Evolutionary conservation across 1,140 invertebrate genomes (phyloP).

Genomic region (Conopomorpha cramerella): DNA sequence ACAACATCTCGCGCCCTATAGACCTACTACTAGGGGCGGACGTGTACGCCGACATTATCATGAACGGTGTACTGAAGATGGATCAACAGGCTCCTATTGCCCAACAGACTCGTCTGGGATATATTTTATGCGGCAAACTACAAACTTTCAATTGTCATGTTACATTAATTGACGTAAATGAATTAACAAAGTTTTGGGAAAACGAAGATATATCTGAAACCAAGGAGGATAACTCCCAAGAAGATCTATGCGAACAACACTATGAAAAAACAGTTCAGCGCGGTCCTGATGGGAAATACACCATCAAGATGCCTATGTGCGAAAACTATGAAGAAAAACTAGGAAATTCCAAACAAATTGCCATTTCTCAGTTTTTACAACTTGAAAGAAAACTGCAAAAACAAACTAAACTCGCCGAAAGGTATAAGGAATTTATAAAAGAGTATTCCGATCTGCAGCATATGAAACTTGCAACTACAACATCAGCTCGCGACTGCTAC

Average conservation of each 20-base stretch:
- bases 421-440: conserved; percentile 5
- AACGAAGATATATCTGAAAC: no score
- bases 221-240: conserved; percentile 1
- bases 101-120: no score
- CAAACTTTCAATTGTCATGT: no score
- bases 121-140: no score
- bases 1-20: not conserved
- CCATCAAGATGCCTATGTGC: conserved; percentile 8
- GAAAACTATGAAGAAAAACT: conserved; percentile 6
- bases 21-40: not conserved
- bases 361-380: conserved; percentile 10
- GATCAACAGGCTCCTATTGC: no score
- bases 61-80: no score
- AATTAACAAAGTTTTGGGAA: no score
- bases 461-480: not conserved
- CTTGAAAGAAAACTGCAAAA: conserved; percentile 6
- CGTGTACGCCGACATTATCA: no score
- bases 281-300: conserved; percentile 5
- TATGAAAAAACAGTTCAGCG: conserved; percentile 6
- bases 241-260: conserved; percentile 7
- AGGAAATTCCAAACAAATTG: conserved; percentile 5
- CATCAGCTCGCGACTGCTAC: no score
- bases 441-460: conserved; percentile 1
- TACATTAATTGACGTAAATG: no score
- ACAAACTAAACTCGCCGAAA: conserved; percentile 3